phyloP scores from a whole-genome alignment of 1,140 invertebrate species.

The Hylaeus volcanicus region DNA sequence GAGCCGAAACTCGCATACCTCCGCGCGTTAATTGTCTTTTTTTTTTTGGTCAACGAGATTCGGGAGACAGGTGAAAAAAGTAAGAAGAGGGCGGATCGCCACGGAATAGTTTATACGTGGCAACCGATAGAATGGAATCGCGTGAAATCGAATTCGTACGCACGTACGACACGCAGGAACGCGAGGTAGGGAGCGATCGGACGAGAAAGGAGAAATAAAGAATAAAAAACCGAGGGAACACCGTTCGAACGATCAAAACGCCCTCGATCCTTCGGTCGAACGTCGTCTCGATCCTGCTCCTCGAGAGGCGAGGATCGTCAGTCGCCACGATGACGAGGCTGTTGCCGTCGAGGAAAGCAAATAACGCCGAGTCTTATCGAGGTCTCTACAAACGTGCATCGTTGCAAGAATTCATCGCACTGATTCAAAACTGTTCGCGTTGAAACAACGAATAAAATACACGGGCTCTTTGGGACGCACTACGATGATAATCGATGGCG shows the following conservation, averaged over 20 bases:
- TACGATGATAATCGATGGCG: neutral
- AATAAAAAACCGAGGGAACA: slow-evolving; percentile 7
- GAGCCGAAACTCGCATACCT: slow-evolving; percentile 26
- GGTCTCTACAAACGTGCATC: slow-evolving; percentile 10
- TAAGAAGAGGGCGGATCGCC: slow-evolving; percentile 37
- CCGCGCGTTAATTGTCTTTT: slow-evolving; percentile 61
- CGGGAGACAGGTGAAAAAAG: neutral
- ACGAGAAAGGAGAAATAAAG: slow-evolving; percentile 29
- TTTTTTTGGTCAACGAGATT: slow-evolving; percentile 46
- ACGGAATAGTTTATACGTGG: slow-evolving; percentile 59
- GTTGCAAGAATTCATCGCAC: slow-evolving; percentile 32
- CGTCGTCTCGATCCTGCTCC: slow-evolving; percentile 19
- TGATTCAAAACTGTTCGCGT: neutral
- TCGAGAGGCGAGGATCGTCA: slow-evolving; percentile 36
- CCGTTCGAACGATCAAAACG: slow-evolving; percentile 52
- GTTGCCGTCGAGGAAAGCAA: slow-evolving; percentile 54
- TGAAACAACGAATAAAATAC: neutral
- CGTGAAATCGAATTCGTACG: slow-evolving; percentile 68
- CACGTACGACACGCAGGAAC: slow-evolving; percentile 67
- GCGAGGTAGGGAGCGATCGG: slow-evolving; percentile 23
- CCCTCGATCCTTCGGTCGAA: slow-evolving; percentile 46
- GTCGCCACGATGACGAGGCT: slow-evolving; percentile 61
- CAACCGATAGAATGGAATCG: slow-evolving; percentile 64
- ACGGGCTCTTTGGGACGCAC: too few relatives aligned
- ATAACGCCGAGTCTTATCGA: slow-evolving; percentile 45